Percentiles rank a stretch among this genome's conserved stretches.
phyloP scores from a whole-genome alignment of 1,140 invertebrate species.

The Pararge aegeria region DNA sequence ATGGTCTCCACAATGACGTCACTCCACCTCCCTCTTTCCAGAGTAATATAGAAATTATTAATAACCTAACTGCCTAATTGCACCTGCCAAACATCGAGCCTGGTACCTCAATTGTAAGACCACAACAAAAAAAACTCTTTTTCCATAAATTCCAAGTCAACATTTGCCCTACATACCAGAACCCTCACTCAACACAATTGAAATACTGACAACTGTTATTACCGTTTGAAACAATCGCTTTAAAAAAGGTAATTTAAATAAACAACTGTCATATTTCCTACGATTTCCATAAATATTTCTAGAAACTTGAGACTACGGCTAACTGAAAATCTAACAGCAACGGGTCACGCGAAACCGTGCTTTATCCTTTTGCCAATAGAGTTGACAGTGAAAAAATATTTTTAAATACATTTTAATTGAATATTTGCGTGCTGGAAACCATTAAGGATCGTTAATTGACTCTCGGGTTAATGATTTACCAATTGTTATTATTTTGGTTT shows the following conservation, averaged over 20 bases:
- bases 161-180: no score
- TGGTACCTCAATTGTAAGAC: no score
- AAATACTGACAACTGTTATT: background rate
- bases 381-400: slow-evolving; percentile 12
- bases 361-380: background rate
- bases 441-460: slow-evolving; percentile 38
- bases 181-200: background rate
- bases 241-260: background rate
- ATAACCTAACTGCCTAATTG: no score
- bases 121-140: no score
- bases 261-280: slow-evolving; percentile 16
- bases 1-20: no score
- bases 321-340: slow-evolving; percentile 1
- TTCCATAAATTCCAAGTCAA: no score
- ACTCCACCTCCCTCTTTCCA: no score
- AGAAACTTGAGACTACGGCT: background rate
- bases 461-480: slow-evolving; percentile 30
- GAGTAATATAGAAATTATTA: no score
- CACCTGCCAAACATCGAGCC: no score
- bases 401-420: slow-evolving; percentile 32
- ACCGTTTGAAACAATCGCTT: background rate
- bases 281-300: slow-evolving; percentile 15
- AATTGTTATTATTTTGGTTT: slow-evolving; percentile 25
- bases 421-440: slow-evolving; percentile 35
- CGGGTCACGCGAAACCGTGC: background rate